Evolutionary conservation across 2,797 vertebrate species (phyloP).

Genomic region (Rhodeus uyekii): DNA sequence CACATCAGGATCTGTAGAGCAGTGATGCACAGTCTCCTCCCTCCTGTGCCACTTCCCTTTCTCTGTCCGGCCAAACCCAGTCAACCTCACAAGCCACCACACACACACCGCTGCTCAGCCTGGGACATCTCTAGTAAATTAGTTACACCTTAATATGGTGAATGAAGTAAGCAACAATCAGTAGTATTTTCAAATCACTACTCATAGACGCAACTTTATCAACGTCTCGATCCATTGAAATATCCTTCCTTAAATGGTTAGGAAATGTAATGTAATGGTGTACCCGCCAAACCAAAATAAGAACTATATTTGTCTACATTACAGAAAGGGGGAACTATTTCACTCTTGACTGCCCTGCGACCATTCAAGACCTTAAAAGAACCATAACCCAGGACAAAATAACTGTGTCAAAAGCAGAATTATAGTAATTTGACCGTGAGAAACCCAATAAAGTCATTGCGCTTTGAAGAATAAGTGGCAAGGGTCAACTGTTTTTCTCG

Average conservation of each 20-base stretch:
- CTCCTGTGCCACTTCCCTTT: constrained; percentile 83
- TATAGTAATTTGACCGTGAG: constrained; percentile 58
- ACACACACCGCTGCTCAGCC: constrained; percentile 20
- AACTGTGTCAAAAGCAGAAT: constrained; percentile 54
- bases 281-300: constrained; percentile 76
- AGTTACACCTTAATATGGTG: constrained; percentile 12
- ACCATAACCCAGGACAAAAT: constrained; percentile 42
- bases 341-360: constrained; percentile 61
- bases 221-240: constrained; percentile 42
- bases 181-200: constrained; percentile 46
- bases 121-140: constrained; percentile 35
- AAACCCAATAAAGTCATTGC: constrained; percentile 38
- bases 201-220: constrained; percentile 66
- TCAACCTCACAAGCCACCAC: constrained; percentile 38
- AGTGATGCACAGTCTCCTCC: constrained; percentile 74
- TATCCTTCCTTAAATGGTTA: constrained; percentile 88
- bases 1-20: constrained; percentile 86
- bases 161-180: constrained; percentile 6
- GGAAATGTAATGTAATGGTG: constrained; percentile 80
- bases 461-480: constrained; percentile 37
- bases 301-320: constrained; percentile 84
- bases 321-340: constrained; percentile 80
- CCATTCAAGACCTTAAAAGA: constrained; percentile 43
- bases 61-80: constrained; percentile 59
- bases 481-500: constrained; percentile 44